These are phyloP conservation scores for Tachyglossus aculeatus DNA, from an alignment of 2,797 vertebrate species.

Conservation along the genomic window DNA sequence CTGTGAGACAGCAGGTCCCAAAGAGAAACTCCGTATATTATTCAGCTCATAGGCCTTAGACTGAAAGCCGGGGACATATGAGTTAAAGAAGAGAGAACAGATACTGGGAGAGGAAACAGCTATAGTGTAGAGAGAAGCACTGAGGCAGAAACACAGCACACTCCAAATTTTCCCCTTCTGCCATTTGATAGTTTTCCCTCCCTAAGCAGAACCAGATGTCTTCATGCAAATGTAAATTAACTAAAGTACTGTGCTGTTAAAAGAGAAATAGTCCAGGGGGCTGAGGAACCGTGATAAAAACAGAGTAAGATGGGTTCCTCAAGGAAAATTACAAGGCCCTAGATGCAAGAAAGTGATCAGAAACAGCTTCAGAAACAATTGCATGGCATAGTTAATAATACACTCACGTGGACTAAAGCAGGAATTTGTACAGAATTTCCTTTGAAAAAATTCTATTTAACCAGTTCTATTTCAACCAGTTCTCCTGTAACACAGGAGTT, in stretches of 20 bases:
- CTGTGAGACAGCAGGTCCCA: background rate
- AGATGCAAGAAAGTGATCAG: conserved; percentile 60
- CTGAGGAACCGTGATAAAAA: conserved; percentile 64
- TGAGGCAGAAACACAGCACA: no score
- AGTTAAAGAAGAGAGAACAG: background rate
- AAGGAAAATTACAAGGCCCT: conserved; percentile 57
- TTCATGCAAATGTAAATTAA: no score
- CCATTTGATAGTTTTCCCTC: no score
- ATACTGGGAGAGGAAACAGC: background rate
- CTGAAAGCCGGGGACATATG: background rate
- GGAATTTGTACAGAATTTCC: no score
- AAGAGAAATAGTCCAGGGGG: conserved; percentile 58
- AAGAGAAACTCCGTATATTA: background rate
- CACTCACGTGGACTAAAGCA: no score
- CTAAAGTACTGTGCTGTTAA: conserved; percentile 33
- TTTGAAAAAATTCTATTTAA: no score
- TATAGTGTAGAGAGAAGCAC: background rate
- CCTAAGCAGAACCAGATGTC: no score
- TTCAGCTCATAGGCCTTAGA: background rate
- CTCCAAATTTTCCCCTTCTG: no score
- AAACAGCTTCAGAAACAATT: no score
- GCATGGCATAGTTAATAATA: no score
- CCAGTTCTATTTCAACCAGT: no score
- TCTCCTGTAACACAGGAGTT: no score
- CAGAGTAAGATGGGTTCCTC: conserved; percentile 53